Base-by-base conservation (phyloP, 1,140 invertebrate species). In the Stratiolaelaps scimitus region DNA sequence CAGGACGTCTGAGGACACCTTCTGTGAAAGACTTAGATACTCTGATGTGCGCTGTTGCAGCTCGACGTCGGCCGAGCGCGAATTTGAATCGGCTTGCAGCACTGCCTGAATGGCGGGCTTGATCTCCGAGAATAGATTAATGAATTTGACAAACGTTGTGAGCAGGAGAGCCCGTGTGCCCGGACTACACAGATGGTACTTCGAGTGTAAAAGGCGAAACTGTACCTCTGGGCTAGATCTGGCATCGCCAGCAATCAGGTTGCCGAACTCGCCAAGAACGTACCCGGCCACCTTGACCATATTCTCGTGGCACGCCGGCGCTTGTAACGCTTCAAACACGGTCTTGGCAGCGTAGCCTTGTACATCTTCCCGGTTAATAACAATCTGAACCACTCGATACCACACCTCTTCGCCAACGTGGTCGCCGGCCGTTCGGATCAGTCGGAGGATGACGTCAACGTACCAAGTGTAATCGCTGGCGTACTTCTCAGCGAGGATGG, bases 221-320 rank as follows among this genome's bases (percentile, higher is more conserved):
- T 97, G 93, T 68, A 97, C 90, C 70, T 85, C 79, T 43, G 94
- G 92, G 67, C 92, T 80, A 44, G 94, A 98, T 64, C 95, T 82
- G 66, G 91, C 88, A 79, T 99, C 96, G 13, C 95, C 95, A 71
- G 96, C 95, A 75, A 99, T 99, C 26, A 99, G 81, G 80, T 99
- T 99, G 30, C 96, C 96, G 81, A 99, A 99, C 79, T 99, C 96
- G 66, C 96, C 96, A 46, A 99, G 80, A 72, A 99, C 98, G 72
- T 99, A 99, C 29, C 94, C 96, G 65, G 95, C 95, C 48, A 99
- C 96, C 84, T 99, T 99, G 0, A 99, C 95, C 95, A 99, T 99
- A 76, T 99, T 99, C 80, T 99, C 96, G 78, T 99, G 96, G 75
- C 95, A 99, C 60, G 95, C 93, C 29, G 92, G 92, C 47, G 93